Evolutionary conservation across 2,888 invertebrate genomes (phyloP).

Genomic region (Heteromurus nitidus): DNA sequence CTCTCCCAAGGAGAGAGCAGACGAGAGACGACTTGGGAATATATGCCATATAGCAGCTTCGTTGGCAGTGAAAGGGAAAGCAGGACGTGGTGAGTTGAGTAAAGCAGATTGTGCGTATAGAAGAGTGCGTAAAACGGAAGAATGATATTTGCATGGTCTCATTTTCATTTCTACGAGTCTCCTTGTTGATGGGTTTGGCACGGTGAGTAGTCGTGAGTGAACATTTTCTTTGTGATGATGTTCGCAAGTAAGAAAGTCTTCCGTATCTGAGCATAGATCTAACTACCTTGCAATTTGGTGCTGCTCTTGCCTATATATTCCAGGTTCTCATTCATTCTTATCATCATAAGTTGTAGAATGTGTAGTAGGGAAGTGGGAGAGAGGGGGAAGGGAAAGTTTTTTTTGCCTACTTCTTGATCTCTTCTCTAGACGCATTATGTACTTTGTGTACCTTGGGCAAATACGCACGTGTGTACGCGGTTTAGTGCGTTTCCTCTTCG

Average conservation of each 20-base stretch:
- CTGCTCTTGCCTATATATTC: not conserved
- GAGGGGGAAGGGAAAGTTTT: not conserved
- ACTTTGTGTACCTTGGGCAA: constrained; percentile 12
- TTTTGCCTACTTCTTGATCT: not conserved
- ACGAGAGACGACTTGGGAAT: not conserved
- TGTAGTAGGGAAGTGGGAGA: not conserved
- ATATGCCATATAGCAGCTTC: not conserved
- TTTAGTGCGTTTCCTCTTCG: not conserved
- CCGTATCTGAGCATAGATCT: not conserved
- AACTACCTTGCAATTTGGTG: constrained; percentile 1
- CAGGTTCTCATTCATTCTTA: not conserved
- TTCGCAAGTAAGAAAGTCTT: not conserved
- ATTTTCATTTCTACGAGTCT: constrained; percentile 27
- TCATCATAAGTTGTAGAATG: constrained; percentile 19
- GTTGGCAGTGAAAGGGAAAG: constrained; percentile 30
- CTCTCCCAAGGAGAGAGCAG: not conserved
- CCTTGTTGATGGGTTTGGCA: constrained; percentile 33
- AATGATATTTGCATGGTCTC: constrained; percentile 53
- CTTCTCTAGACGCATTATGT: constrained; percentile 23
- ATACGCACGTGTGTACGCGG: constrained; percentile 8
- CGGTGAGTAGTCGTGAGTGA: constrained; percentile 33
- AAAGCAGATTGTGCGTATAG: constrained; percentile 32
- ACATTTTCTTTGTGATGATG: constrained; percentile 5
- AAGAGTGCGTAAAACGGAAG: constrained; percentile 28
- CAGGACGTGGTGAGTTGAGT: not conserved